phyloP scores from a whole-genome alignment of 1,140 invertebrate genomes.

The Ips nitidus region DNA sequence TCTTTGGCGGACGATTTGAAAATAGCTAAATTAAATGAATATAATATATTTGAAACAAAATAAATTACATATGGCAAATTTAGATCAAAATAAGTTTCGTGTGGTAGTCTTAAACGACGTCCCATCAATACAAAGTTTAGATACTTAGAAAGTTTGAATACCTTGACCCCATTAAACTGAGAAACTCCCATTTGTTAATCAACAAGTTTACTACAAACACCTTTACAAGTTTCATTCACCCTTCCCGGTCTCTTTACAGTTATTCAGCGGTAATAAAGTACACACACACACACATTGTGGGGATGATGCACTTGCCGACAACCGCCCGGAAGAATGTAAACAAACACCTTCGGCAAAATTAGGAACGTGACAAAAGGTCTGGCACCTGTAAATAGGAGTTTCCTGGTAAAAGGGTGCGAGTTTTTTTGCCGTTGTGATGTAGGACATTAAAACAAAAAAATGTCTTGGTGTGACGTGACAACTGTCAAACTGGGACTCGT shows the following conservation, averaged over 20 bases:
- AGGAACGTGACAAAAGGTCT: slow-evolving; percentile 27
- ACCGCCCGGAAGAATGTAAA: slow-evolving; percentile 17
- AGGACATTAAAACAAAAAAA: neutral
- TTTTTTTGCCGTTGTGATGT: neutral
- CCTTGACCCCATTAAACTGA: slow-evolving; percentile 2
- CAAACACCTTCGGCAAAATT: slow-evolving; percentile 24
- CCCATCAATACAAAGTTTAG: no score
- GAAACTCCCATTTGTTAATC: slow-evolving; percentile 3
- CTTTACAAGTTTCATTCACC: slow-evolving; percentile 3
- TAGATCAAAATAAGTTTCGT: no score
- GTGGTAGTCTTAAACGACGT: no score
- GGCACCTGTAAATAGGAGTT: slow-evolving; percentile 24
- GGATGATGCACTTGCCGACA: slow-evolving; percentile 16
- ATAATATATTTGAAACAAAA: no score
- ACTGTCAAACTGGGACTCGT: no score
- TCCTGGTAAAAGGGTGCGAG: neutral
- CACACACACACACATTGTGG: neutral
- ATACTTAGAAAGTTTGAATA: neutral
- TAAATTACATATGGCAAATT: no score
- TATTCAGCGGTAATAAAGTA: neutral
- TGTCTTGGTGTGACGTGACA: no score
- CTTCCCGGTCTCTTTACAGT: neutral
- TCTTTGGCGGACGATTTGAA: no score
- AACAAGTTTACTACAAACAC: neutral
- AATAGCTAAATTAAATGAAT: no score